These are phyloP conservation scores for Oncorhynchus gorbuscha DNA, from an alignment of 2,113 vertebrate genomes.

Conservation along the genomic window DNA sequence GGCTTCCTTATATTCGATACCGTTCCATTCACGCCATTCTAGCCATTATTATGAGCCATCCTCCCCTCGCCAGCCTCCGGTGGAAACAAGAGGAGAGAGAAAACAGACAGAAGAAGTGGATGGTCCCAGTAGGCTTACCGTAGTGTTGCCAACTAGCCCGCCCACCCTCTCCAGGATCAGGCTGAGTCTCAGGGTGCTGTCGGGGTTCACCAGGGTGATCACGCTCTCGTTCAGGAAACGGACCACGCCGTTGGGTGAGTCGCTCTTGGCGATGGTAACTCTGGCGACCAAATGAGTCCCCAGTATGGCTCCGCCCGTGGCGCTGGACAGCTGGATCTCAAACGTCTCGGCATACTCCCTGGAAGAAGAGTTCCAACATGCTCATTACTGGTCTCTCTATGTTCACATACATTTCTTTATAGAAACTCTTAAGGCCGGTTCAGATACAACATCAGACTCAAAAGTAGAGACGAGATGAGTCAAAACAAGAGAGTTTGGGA, in stretches of 20 bases:
- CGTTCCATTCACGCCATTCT: too few species aligned
- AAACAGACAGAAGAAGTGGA: background rate
- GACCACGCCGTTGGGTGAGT: conserved; percentile 79
- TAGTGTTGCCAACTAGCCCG: conserved; percentile 76
- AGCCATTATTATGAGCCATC: too few species aligned
- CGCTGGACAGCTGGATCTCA: conserved; percentile 83
- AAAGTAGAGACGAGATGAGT: too few species aligned
- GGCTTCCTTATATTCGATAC: too few species aligned
- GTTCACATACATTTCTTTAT: background rate
- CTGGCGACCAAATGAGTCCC: conserved; percentile 78
- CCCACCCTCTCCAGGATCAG: conserved; percentile 84
- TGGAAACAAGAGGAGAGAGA: too few species aligned
- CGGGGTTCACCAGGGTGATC: conserved; percentile 82
- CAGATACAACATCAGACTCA: too few species aligned
- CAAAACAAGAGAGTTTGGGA: too few species aligned
- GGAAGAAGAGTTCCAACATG: background rate
- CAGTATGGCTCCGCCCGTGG: conserved; percentile 86
- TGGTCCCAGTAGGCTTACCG: conserved; percentile 70
- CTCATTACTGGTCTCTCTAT: too few species aligned
- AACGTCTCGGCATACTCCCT: conserved; percentile 87
- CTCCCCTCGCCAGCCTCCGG: too few species aligned
- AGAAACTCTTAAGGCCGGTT: background rate
- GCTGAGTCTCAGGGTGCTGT: conserved; percentile 66
- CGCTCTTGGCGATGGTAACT: conserved; percentile 84
- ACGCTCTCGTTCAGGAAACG: conserved; percentile 84